phyloP scores from a whole-genome alignment of 64 coral and sea anemone genomes.

The Actinia equina region DNA sequence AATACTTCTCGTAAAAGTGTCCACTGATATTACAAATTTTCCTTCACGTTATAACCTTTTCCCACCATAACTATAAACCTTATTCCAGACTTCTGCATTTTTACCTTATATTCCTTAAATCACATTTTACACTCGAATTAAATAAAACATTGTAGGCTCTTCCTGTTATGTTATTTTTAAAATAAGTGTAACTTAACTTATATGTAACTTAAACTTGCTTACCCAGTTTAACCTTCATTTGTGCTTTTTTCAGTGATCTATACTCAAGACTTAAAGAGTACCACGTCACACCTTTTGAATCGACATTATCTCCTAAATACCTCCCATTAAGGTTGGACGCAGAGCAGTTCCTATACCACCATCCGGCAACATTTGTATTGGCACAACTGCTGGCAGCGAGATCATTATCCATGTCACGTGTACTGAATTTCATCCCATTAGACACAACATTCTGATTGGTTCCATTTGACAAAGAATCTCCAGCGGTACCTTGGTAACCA shows the following conservation, averaged over 20 bases:
- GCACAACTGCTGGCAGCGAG: slow-evolving; percentile 19
- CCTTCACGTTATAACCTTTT: no score
- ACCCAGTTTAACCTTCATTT: neutral
- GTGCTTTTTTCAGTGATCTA: neutral
- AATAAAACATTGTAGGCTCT: no score
- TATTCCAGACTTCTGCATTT: no score
- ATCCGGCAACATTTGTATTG: neutral
- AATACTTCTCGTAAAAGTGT: no score
- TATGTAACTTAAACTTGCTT: neutral
- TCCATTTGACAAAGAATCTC: neutral
- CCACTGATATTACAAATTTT: no score
- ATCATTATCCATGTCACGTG: slow-evolving; percentile 63
- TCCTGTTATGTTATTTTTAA: no score
- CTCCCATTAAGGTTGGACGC: neutral
- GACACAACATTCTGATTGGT: neutral
- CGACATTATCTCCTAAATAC: neutral
- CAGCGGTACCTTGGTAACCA: slow-evolving; percentile 41
- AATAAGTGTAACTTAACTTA: no score
- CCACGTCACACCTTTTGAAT: neutral
- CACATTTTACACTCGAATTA: no score
- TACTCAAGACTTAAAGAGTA: neutral
- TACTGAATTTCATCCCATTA: slow-evolving; percentile 41
- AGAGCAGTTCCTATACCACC: slow-evolving; percentile 51
- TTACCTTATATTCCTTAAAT: no score
- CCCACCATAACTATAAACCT: no score